phyloP scores from a whole-genome alignment of 2,113 vertebrate species.

The Leptocoma aspasia region DNA sequence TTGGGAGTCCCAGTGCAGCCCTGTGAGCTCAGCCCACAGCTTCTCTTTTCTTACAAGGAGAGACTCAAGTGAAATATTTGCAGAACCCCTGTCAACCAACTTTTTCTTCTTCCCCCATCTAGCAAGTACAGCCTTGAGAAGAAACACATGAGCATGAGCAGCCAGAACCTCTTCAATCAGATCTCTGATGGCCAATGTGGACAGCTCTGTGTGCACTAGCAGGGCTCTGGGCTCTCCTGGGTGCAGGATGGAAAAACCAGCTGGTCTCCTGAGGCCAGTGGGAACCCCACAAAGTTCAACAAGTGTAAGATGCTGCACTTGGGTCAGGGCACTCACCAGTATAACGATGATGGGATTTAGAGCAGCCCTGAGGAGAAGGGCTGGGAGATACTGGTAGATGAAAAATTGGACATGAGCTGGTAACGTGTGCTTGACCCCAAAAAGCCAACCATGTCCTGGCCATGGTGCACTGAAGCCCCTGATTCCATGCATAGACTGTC shows the following conservation, averaged over 20 bases:
- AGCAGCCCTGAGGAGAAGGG: background rate
- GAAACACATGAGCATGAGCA: background rate
- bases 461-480: background rate
- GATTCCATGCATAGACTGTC: background rate
- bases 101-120: background rate
- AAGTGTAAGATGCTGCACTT: background rate
- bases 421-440: background rate
- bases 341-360: background rate
- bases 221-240: background rate
- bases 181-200: background rate
- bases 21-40: background rate
- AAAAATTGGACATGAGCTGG: background rate
- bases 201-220: background rate
- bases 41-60: background rate
- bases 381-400: background rate
- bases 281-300: background rate
- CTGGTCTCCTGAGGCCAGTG: background rate
- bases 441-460: background rate
- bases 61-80: background rate
- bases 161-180: background rate
- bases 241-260: background rate
- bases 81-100: background rate
- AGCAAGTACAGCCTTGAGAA: background rate
- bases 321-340: background rate
- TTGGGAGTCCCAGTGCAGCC: background rate